phyloP scores from a whole-genome alignment of 2,113 vertebrate species.

The Poeciliopsis prolifica region DNA sequence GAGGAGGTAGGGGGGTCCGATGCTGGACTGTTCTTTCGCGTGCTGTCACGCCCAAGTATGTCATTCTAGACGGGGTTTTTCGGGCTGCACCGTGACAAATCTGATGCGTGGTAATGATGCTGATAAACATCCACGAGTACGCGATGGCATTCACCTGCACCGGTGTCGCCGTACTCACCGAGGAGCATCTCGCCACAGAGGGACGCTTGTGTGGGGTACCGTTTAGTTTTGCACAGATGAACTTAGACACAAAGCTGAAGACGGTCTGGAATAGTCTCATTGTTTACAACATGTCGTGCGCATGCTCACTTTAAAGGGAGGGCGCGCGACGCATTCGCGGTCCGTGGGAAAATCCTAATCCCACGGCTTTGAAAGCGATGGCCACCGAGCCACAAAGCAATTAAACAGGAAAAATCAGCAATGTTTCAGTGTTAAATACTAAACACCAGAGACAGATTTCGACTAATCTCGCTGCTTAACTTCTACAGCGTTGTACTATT shows the following conservation, averaged over 20 bases:
- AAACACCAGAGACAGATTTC: no score
- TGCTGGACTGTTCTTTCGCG: conserved; percentile 38
- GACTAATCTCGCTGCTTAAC: no score
- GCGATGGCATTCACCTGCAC: conserved; percentile 51
- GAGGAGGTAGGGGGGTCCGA: not conserved
- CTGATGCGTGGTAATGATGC: conserved; percentile 57
- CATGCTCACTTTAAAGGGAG: conserved; percentile 74
- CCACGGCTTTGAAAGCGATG: not conserved
- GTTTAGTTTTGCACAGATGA: conserved; percentile 57
- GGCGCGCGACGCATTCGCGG: conserved; percentile 56
- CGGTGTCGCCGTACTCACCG: conserved; percentile 72
- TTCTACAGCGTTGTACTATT: no score
- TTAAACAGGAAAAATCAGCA: not conserved
- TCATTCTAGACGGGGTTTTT: conserved; percentile 62
- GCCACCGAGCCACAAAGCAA: not conserved
- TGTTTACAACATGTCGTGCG: conserved; percentile 81
- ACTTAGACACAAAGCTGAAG: conserved; percentile 75
- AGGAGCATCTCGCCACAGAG: conserved; percentile 52
- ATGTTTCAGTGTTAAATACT: no score
- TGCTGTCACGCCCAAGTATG: conserved; percentile 78
- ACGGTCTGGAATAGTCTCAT: conserved; percentile 79
- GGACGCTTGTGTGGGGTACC: conserved; percentile 2
- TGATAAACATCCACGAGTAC: conserved; percentile 45
- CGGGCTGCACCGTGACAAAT: conserved; percentile 55
- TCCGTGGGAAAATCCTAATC: conserved; percentile 48